Conservation (phyloP, 2,113 vertebrate genomes). For the Lanius collurio region DNA sequence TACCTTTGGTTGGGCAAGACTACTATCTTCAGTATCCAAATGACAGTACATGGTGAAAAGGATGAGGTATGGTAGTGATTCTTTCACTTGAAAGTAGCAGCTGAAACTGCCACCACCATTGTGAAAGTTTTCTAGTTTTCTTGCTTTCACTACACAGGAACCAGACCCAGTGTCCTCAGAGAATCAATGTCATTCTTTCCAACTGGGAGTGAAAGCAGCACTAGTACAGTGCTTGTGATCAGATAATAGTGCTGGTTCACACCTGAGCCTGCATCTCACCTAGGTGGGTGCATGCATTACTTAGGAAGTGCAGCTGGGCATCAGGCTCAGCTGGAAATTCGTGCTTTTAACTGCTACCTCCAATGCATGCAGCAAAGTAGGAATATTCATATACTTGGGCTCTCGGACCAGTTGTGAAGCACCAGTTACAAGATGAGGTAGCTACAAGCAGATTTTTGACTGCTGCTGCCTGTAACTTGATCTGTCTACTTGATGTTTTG, state of each 20-base stretch:
- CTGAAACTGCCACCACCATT: background rate
- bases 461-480: background rate
- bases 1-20: background rate
- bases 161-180: background rate
- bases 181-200: background rate
- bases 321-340: background rate
- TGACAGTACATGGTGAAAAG: background rate
- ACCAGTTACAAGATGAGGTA: background rate
- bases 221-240: background rate
- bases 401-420: background rate
- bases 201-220: background rate
- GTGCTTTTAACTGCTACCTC: background rate
- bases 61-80: background rate
- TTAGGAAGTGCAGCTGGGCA: background rate
- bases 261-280: background rate
- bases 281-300: background rate
- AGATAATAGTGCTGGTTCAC: background rate
- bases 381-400: background rate
- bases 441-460: background rate
- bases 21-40: background rate
- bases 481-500: background rate
- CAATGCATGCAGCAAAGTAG: background rate
- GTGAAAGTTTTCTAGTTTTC: background rate
- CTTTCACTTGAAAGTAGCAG: background rate
- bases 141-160: background rate